Evolutionary conservation across 1,140 invertebrate genomes (phyloP).

Genomic region (Sesamia nonagrioides): DNA sequence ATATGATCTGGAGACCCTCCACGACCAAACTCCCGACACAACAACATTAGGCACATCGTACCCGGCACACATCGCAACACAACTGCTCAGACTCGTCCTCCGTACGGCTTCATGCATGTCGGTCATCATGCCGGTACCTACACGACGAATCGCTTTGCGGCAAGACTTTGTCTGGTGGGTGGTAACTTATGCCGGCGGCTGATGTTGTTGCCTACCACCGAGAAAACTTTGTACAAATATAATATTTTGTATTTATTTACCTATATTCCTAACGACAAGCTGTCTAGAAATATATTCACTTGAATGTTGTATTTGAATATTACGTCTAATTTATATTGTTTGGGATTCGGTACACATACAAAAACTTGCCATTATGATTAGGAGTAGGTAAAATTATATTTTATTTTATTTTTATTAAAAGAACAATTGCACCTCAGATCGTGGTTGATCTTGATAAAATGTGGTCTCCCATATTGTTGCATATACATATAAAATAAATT

Average conservation of each 20-base stretch:
- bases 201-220: too few species aligned
- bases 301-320: neutral
- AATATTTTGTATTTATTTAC: neutral
- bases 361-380: constrained; percentile 25
- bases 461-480: constrained; percentile 9
- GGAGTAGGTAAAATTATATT: neutral
- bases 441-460: constrained; percentile 7
- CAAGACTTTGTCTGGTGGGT: too few species aligned
- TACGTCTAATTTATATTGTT: neutral
- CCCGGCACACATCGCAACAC: too few species aligned
- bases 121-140: too few species aligned
- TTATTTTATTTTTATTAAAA: neutral
- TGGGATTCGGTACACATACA: constrained; percentile 11
- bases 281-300: neutral
- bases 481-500: constrained; percentile 26
- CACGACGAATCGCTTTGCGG: too few species aligned
- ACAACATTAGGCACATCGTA: too few species aligned
- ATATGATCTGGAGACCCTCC: too few species aligned
- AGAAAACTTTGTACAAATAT: constrained; percentile 27
- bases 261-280: neutral
- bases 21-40: too few species aligned
- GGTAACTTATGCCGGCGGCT: too few species aligned
- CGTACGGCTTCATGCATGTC: too few species aligned
- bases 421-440: constrained; percentile 5
- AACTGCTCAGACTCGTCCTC: too few species aligned